Percentiles rank a stretch among this genome's conserved stretches.
These are phyloP conservation scores for Clepsis dumicolana DNA, from an alignment of 2,888 invertebrate species.

Conservation along the genomic window DNA sequence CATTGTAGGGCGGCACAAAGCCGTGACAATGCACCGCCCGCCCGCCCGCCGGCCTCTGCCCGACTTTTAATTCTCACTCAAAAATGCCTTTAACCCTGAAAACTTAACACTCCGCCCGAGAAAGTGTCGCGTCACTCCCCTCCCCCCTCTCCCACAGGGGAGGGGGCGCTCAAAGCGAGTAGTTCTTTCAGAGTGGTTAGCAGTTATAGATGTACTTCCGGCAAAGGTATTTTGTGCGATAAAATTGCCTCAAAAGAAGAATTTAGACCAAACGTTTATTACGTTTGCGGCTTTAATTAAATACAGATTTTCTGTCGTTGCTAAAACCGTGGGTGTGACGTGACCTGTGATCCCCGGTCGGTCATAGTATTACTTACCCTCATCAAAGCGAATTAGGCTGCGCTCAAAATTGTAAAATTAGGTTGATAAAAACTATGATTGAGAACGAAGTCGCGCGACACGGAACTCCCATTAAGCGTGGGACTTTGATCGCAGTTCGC, in stretches of 20 bases:
- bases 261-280: neutral
- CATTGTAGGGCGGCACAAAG: slow-evolving; percentile 22
- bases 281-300: neutral
- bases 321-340: neutral
- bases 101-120: slow-evolving; percentile 32
- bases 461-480: slow-evolving; percentile 23
- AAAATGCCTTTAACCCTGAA: slow-evolving; percentile 36
- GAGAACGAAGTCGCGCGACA: slow-evolving; percentile 15
- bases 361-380: neutral
- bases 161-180: slow-evolving; percentile 23
- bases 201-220: neutral
- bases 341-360: neutral
- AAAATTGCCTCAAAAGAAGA: neutral
- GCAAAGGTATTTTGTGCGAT: neutral
- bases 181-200: slow-evolving; percentile 23
- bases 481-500: neutral
- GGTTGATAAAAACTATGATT: slow-evolving; percentile 11
- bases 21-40: slow-evolving; percentile 4
- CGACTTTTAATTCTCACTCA: slow-evolving; percentile 27
- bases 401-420: neutral
- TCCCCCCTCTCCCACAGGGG: neutral
- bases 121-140: slow-evolving; percentile 18
- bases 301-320: neutral
- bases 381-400: neutral
- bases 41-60: neutral